Percentiles rank a stretch among this genome's conserved stretches.
Evolutionary conservation across 2,113 vertebrate species (phyloP).

Genomic region (Recurvirostra avosetta): DNA sequence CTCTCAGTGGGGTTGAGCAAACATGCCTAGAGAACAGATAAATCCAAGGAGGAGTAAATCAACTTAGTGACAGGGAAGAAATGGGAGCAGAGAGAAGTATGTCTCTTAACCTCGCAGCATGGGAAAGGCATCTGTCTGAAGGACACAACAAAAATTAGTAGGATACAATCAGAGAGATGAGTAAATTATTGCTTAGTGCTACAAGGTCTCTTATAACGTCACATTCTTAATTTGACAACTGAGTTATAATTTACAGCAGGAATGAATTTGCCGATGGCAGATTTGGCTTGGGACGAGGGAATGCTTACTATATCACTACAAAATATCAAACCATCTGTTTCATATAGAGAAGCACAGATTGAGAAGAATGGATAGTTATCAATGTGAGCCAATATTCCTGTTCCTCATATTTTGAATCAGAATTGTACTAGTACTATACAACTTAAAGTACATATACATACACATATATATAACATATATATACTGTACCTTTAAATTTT

Average conservation of each 20-base stretch:
- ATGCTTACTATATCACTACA: constrained; percentile 16
- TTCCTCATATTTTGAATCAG: neutral
- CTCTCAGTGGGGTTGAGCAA: constrained; percentile 13
- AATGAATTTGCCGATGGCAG: constrained; percentile 34
- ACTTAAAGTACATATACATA: neutral
- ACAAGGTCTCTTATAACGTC: constrained; percentile 41
- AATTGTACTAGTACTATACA: neutral
- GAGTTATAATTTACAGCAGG: constrained; percentile 56
- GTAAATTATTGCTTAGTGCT: constrained; percentile 48
- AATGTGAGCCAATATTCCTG: neutral
- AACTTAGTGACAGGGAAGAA: constrained; percentile 35
- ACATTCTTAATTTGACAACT: constrained; percentile 48
- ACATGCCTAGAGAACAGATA: constrained; percentile 21
- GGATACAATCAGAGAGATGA: neutral
- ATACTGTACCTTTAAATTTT: neutral
- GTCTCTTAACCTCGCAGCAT: constrained; percentile 25
- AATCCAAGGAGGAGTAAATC: constrained; percentile 27
- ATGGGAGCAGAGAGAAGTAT: neutral
- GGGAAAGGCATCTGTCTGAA: constrained; percentile 40
- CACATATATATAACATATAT: neutral
- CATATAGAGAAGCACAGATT: constrained; percentile 7
- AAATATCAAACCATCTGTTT: constrained; percentile 58
- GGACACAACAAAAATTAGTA: constrained; percentile 56
- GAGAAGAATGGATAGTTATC: neutral
- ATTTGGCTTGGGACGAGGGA: constrained; percentile 4